Conservation (phyloP, 2,797 vertebrate species). For the Anas bahamensis region DNA sequence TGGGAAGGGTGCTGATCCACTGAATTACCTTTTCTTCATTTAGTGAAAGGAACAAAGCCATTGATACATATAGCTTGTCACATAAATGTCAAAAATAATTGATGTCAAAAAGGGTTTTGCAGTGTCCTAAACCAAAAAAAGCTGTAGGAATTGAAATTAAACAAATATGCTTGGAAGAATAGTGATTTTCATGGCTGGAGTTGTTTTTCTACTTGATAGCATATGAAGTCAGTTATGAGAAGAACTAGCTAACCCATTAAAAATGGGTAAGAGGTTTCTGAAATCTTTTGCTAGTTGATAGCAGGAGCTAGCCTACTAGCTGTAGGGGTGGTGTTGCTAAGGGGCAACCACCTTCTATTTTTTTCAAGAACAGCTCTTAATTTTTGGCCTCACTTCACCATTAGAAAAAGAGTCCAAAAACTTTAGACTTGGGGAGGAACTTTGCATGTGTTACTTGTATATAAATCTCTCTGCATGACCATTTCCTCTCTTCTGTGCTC, state of each 20-base stretch:
- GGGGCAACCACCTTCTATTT: not conserved
- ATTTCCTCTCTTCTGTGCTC: not conserved
- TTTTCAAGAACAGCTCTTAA: not conserved
- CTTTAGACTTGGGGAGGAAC: not conserved
- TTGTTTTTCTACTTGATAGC: not conserved
- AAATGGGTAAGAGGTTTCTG: not conserved
- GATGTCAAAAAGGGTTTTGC: not conserved
- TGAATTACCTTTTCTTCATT: not conserved
- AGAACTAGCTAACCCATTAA: not conserved
- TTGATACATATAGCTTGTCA: not conserved
- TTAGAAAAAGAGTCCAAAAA: not conserved
- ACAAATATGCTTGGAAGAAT: not conserved
- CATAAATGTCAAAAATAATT: not conserved
- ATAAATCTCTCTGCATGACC: not conserved
- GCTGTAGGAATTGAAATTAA: not conserved
- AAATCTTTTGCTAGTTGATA: not conserved
- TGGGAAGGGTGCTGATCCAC: not conserved
- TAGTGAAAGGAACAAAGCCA: not conserved
- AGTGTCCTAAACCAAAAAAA: not conserved
- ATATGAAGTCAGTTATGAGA: not conserved
- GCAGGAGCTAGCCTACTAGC: not conserved
- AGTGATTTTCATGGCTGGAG: not conserved
- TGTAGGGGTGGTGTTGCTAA: not conserved
- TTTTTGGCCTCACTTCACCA: not conserved
- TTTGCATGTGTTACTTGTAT: not conserved